A percentile compares a stretch with the other conserved stretches of the same genome.
Evolutionary conservation across 2,888 invertebrate genomes (phyloP).

Genomic region (Clitarchus hookeri): DNA sequence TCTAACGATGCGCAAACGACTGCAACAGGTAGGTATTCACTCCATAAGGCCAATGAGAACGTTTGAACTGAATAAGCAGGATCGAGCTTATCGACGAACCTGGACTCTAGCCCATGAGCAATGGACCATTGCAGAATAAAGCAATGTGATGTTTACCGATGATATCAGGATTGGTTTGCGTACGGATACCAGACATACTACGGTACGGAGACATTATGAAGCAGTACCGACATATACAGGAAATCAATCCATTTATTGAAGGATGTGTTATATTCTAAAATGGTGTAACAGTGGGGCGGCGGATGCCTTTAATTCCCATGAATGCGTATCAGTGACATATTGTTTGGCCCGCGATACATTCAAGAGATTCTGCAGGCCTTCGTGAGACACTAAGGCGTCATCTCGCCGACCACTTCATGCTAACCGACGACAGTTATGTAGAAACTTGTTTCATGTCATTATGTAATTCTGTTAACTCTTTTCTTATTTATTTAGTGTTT

Average conservation of each 20-base stretch:
- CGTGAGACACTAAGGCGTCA: no score
- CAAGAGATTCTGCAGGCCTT: no score
- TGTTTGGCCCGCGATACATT: no score
- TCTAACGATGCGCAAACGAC: neutral
- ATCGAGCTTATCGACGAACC: neutral
- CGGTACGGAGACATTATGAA: no score
- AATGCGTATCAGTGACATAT: no score
- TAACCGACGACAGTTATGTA: no score
- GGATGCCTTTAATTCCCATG: neutral
- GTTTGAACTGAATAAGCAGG: neutral
- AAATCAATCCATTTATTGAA: neutral
- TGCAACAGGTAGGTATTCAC: neutral
- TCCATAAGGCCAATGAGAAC: constrained; percentile 15
- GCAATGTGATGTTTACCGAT: neutral
- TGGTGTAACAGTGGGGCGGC: neutral
- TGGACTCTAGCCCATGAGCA: neutral
- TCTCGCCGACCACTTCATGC: no score
- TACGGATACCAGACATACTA: no score
- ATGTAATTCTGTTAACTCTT: no score
- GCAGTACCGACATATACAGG: neutral
- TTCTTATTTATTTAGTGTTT: no score
- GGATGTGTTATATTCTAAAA: constrained; percentile 18
- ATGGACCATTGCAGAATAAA: neutral
- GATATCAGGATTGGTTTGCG: neutral
- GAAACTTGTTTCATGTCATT: no score